Evolutionary conservation across 2,888 invertebrate species (phyloP).

Genomic region (Epistrophe eligans): DNA sequence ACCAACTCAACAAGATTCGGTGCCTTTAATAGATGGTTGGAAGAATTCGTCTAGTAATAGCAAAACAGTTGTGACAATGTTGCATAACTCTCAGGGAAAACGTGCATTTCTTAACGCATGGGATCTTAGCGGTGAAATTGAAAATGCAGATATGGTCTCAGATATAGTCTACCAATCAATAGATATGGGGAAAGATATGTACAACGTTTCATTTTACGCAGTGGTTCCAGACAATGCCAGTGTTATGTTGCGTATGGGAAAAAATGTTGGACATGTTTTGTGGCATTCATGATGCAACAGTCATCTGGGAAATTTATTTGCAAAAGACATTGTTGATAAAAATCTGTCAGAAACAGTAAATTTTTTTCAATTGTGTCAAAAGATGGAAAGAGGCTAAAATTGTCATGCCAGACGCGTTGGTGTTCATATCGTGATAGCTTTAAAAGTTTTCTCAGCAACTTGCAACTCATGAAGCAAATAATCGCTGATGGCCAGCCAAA

Average conservation of each 20-base stretch:
- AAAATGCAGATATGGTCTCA: constrained; percentile 23
- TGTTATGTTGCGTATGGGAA: too few relatives aligned
- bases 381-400: too few relatives aligned
- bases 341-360: constrained; percentile 1
- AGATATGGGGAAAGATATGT: neutral
- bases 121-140: constrained; percentile 30
- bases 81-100: constrained; percentile 30
- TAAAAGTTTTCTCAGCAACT: too few relatives aligned
- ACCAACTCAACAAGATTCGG: constrained; percentile 1
- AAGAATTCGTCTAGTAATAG: constrained; percentile 25
- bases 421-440: too few relatives aligned
- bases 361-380: neutral
- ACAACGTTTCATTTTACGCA: neutral
- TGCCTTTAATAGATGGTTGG: neutral
- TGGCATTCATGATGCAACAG: too few relatives aligned
- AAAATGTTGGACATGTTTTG: too few relatives aligned
- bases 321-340: neutral
- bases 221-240: too few relatives aligned
- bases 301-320: too few relatives aligned
- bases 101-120: constrained; percentile 26
- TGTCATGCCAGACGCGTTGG: too few relatives aligned
- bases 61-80: constrained; percentile 19
- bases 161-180: constrained; percentile 11
- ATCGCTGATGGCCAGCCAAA: too few relatives aligned
- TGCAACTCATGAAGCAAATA: too few relatives aligned